Conservation (phyloP, 2,888 invertebrate genomes). For the Meandrusa payeni region DNA sequence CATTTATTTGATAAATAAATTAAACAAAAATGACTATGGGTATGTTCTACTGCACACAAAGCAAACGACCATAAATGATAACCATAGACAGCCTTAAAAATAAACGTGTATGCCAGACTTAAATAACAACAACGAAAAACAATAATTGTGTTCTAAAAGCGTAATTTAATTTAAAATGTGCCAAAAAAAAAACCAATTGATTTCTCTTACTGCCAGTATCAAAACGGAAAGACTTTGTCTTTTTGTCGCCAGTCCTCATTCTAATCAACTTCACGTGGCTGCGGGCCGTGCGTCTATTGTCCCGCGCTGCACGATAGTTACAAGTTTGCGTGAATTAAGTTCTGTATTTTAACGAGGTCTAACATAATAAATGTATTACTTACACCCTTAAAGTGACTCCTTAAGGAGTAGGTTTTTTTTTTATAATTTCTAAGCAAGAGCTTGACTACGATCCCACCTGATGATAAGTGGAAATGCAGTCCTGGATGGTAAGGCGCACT, state of each 20-base stretch:
- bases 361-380: too few species aligned
- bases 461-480: too few species aligned
- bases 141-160: constrained; percentile 3
- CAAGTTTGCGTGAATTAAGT: constrained; percentile 36
- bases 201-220: constrained; percentile 82
- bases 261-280: constrained; percentile 84
- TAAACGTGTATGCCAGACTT: neutral
- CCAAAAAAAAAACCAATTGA: constrained; percentile 29
- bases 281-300: constrained; percentile 72
- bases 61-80: constrained; percentile 6
- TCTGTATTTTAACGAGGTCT: constrained; percentile 9
- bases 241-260: constrained; percentile 81
- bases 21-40: too few species aligned
- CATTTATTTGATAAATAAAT: too few species aligned
- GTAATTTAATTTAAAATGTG: constrained; percentile 26
- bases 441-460: too few species aligned
- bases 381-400: too few species aligned
- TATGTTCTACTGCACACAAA: constrained; percentile 7
- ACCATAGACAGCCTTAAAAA: constrained; percentile 8
- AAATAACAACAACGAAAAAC: constrained; percentile 1
- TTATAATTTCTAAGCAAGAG: too few species aligned
- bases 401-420: too few species aligned
- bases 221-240: constrained; percentile 80
- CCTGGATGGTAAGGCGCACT: too few species aligned
- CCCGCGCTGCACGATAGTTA: constrained; percentile 63